These are phyloP conservation scores for Philaethria dido DNA, from an alignment of 2,888 invertebrate species.

Conservation along the genomic window DNA sequence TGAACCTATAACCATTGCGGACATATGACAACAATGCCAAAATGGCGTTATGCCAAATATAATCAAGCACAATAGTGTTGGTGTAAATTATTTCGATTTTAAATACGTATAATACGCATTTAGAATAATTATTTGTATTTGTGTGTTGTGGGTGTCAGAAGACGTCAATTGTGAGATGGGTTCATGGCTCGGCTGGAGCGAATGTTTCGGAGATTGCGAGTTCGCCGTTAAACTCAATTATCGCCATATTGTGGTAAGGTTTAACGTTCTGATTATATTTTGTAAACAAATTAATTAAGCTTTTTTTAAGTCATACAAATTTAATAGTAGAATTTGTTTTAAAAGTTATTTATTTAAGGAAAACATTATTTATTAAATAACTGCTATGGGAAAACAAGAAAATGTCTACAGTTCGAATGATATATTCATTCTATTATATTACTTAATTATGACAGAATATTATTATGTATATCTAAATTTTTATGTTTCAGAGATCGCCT, in stretches of 20 bases:
- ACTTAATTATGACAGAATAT: too few relatives aligned
- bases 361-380: too few relatives aligned
- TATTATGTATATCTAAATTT: too few relatives aligned
- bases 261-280: too few relatives aligned
- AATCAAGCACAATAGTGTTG: neutral
- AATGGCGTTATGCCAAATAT: neutral
- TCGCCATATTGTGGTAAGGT: slow-evolving; percentile 65
- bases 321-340: too few relatives aligned
- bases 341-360: too few relatives aligned
- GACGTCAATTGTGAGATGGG: slow-evolving; percentile 65
- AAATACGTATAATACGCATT: neutral
- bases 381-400: too few relatives aligned
- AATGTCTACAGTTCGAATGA: too few relatives aligned
- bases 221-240: slow-evolving; percentile 73
- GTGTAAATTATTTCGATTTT: neutral
- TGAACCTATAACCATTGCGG: too few relatives aligned
- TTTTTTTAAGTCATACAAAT: too few relatives aligned
- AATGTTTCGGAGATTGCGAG: slow-evolving; percentile 71
- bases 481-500: slow-evolving; percentile 49
- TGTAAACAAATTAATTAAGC: too few relatives aligned
- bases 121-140: slow-evolving; percentile 21
- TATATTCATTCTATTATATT: too few relatives aligned
- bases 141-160: slow-evolving; percentile 23
- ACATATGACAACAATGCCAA: neutral
- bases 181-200: slow-evolving; percentile 74